A percentile compares a stretch with the other conserved stretches of the same genome.
phyloP scores from a whole-genome alignment of 2,113 vertebrate species.

The Pionites leucogaster region DNA sequence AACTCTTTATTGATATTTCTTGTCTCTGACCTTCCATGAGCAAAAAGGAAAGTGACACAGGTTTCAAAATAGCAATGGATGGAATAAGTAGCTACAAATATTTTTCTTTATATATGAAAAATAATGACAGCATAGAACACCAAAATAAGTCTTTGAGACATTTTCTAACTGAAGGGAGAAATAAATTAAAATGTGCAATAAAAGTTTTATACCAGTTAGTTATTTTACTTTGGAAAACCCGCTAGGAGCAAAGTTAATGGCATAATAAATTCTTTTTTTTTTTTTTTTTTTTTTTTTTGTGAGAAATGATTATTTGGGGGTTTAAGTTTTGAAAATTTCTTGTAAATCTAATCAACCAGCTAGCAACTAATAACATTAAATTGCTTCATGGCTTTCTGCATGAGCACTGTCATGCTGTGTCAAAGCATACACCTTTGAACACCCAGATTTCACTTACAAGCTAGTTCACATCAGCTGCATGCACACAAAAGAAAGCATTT shows the following conservation, averaged over 20 bases:
- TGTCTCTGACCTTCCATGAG: not conserved
- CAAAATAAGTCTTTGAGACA: slow-evolving; percentile 58
- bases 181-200: slow-evolving; percentile 74
- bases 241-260: slow-evolving; percentile 71
- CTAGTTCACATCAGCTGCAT: not conserved
- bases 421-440: not conserved
- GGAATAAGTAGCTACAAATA: slow-evolving; percentile 52
- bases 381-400: slow-evolving; percentile 42
- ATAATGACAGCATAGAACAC: slow-evolving; percentile 26
- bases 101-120: slow-evolving; percentile 54
- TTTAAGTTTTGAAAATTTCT: slow-evolving; percentile 68
- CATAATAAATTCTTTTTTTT: slow-evolving; percentile 63
- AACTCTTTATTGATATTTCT: not conserved
- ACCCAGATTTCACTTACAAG: not conserved
- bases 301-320: slow-evolving; percentile 67
- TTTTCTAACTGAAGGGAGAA: slow-evolving; percentile 63
- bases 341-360: slow-evolving; percentile 69
- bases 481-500: not conserved
- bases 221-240: slow-evolving; percentile 68
- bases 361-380: slow-evolving; percentile 72
- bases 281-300: slow-evolving; percentile 9
- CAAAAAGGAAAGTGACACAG: not conserved
- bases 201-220: slow-evolving; percentile 70
- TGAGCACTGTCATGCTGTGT: not conserved
- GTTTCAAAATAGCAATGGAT: slow-evolving; percentile 20